These are phyloP conservation scores for Ceyx margarethae DNA, from an alignment of 2,113 vertebrate species.

Conservation along the genomic window DNA sequence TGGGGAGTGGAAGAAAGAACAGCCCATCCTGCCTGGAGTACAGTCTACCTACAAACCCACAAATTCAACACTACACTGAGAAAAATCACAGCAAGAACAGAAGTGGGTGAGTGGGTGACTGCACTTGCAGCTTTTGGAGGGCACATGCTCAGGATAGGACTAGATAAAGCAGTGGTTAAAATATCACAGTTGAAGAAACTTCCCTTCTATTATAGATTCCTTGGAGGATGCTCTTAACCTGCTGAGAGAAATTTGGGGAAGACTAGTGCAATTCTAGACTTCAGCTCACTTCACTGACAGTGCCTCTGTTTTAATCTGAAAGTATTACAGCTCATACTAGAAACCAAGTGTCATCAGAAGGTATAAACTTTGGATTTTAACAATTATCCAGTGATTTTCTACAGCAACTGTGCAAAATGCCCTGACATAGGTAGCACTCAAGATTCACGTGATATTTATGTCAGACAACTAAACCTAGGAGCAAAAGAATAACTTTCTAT, in stretches of 20 bases:
- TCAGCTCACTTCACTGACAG: not conserved
- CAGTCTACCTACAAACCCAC: not conserved
- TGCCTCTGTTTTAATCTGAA: not conserved
- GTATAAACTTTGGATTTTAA: not conserved
- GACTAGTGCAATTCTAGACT: not conserved
- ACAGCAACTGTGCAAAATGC: not conserved
- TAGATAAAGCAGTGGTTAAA: not conserved
- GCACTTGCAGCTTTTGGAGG: not conserved
- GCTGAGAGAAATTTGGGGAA: not conserved
- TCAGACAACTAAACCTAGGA: not conserved
- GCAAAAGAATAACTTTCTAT: conserved; percentile 30
- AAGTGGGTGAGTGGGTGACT: not conserved
- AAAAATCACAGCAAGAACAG: not conserved
- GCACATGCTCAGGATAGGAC: not conserved
- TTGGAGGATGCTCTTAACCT: not conserved
- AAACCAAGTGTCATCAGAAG: not conserved
- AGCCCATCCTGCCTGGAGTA: not conserved
- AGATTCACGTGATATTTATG: not conserved
- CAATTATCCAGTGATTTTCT: not conserved
- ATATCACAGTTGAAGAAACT: not conserved
- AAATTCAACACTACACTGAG: not conserved
- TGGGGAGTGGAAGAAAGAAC: not conserved
- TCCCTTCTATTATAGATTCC: not conserved
- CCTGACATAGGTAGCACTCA: rapidly evolving
- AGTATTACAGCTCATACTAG: not conserved